Evolutionary conservation across 2,888 invertebrate genomes (phyloP), one percentile per base, ranked within the genome.

Genomic region (Bombylius discolor): DNA sequence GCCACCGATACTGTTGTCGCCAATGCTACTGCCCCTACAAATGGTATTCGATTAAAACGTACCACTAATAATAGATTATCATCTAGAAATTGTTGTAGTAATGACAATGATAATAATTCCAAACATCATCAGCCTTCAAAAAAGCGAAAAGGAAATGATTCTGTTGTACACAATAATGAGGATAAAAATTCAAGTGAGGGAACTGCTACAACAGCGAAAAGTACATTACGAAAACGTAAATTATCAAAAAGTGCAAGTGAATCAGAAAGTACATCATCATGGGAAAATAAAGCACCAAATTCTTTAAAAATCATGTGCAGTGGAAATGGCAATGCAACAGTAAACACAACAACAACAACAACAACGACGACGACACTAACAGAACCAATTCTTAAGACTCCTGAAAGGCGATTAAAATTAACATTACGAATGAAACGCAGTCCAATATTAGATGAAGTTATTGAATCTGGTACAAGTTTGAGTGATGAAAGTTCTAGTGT

Each of bases 401-500:
- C 74, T 0, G 74, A 74, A 60, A 66, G 74, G 6, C 65, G 86
- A 6, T 71, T 91, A 53, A 90, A 90, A 68, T 71, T 93, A 59
- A 91, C 90, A 7, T 73, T 93, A 58, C 81, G 91, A 6, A 88
- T 93, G 80, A 92, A 93, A 70, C 81, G 91, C 39, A 90, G 89
- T 61, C 90, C 90, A 4, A 84, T 89, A 55, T 75, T 89, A 51
- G 91, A 92, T 67, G 90, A 92, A 67, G 83, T 88, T 2, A 84
- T 89, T 66, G 89, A 90, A 69, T 85, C 85, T n/a, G 84, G 85
- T 36, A 84, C 83, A 23, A 83, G 81, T 66, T 71, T 84, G 51
- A 81, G 81, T 64, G 83, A 82, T 61, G 82, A 82, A 60, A 76
- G 76, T 60, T 60, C 51, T 45, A 68, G 66, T 58, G 52, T 54